Conservation (phyloP, 2,888 invertebrate species). For the Drosophila multiciliata region DNA sequence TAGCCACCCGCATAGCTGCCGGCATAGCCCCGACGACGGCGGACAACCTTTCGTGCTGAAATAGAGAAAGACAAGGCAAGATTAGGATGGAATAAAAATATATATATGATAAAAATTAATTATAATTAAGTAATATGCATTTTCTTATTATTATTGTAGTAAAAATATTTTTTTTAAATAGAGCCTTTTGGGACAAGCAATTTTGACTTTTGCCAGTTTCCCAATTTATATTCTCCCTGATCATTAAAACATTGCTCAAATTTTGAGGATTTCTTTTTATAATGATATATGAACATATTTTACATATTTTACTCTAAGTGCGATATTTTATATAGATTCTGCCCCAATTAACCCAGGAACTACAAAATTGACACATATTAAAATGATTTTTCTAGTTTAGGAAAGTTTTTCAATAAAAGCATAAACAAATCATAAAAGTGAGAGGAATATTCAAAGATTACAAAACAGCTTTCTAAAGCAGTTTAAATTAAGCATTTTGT, state of each 20-base stretch:
- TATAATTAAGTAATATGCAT: background rate
- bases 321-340: background rate
- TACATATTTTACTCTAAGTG: background rate
- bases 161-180: background rate
- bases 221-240: background rate
- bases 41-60: constrained; percentile 30
- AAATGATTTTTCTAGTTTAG: background rate
- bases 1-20: constrained; percentile 54
- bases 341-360: background rate
- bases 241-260: too few species aligned
- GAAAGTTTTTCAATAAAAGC: background rate
- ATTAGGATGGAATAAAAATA: background rate
- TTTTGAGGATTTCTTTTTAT: background rate
- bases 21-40: constrained; percentile 53
- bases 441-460: background rate
- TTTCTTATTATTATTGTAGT: background rate
- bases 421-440: background rate
- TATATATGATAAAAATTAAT: background rate
- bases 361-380: background rate
- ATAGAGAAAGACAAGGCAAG: background rate
- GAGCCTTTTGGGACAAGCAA: background rate
- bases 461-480: background rate
- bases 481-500: background rate
- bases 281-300: too few species aligned
- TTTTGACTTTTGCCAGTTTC: too few species aligned